Percentiles rank a stretch among this genome's conserved stretches.
These are phyloP conservation scores for Sinonovacula constricta DNA, from an alignment of 1,140 invertebrate genomes.

Conservation along the genomic window DNA sequence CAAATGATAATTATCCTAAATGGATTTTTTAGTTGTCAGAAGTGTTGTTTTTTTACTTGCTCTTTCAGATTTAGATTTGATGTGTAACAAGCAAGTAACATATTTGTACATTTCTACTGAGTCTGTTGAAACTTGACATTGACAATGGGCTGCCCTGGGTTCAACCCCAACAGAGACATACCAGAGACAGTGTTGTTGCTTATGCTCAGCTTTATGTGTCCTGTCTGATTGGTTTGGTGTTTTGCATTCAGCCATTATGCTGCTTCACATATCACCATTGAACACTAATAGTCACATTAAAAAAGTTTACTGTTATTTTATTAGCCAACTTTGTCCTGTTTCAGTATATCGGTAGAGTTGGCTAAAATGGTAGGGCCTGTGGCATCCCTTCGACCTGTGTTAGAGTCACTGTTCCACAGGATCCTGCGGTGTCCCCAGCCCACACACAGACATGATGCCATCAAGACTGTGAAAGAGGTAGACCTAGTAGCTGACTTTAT, in stretches of 20 bases:
- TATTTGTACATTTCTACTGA: not conserved
- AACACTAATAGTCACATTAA: not conserved
- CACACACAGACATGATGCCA: constrained; percentile 89
- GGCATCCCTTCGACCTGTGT: constrained; percentile 89
- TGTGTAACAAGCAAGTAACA: not conserved
- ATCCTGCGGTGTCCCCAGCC: constrained; percentile 93
- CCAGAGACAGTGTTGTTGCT: not conserved
- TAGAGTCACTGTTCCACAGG: constrained; percentile 94
- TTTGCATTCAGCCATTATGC: not conserved
- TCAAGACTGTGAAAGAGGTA: constrained; percentile 88
- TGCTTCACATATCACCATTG: not conserved
- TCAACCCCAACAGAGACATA: not conserved
- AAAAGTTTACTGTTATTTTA: not conserved
- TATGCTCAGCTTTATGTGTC: not conserved
- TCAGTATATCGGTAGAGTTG: constrained; percentile 91
- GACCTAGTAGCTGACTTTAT: not conserved
- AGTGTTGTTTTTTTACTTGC: not conserved
- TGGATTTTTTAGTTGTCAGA: not conserved
- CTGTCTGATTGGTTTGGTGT: no score
- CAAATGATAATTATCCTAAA: not conserved
- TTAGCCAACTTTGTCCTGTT: constrained; percentile 56
- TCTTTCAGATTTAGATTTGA: not conserved
- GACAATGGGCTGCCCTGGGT: not conserved
- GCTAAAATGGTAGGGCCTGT: constrained; percentile 91
- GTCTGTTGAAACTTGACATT: not conserved